Base-by-base conservation (phyloP, 2,113 vertebrate species). In the Fulmarus glacialis region DNA sequence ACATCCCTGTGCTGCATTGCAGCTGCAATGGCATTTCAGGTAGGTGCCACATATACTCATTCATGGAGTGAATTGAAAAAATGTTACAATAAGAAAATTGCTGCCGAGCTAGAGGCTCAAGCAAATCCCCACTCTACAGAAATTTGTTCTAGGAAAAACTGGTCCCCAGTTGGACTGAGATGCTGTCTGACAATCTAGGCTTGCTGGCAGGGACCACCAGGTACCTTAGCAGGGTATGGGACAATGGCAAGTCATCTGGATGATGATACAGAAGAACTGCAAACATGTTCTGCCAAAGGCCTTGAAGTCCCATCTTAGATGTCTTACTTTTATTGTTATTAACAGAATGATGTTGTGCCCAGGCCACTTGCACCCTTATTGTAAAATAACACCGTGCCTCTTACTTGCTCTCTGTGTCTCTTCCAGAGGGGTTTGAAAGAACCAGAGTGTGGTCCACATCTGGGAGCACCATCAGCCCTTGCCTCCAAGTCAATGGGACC, bases 11-110 rank as follows among this genome's bases (percentile, higher is more conserved):
- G 26, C 15, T 43, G 60, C 27, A 22, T 12, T 24, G 47, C 48
- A 80, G 75, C 55, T 81, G 32, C 2, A 2, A 15, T 30, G 60
- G 42, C 30, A 12, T 29, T 43, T 72, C 73, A 48, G 30, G 45
- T 20, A 32, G 24, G 34, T 53, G 27, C 22, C 3, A 2, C 27
- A 4, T 45, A 8, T 29, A 7, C 29, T 59, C 0, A 1, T 34
- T 50, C 24, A 34, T 18, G 27, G 32, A 52, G 14, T n/a, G 24
- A 50, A 52, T 1, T 50, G 27, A n/a, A 11, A 75, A 42, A 42
- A 60, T 34, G 10, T 38, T 47, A 11, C 55, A 18, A 8, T 32
- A 43, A 19, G 12, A 22, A 43, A 67, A 42, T 27, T 53, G 30
- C 43, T 78, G 45, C 30, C 2, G 8, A 56, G 40, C 7, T 21